Percentiles rank a stretch among this genome's conserved stretches.
Conservation (phyloP, 2,113 vertebrate species). For the Procavia capensis region DNA sequence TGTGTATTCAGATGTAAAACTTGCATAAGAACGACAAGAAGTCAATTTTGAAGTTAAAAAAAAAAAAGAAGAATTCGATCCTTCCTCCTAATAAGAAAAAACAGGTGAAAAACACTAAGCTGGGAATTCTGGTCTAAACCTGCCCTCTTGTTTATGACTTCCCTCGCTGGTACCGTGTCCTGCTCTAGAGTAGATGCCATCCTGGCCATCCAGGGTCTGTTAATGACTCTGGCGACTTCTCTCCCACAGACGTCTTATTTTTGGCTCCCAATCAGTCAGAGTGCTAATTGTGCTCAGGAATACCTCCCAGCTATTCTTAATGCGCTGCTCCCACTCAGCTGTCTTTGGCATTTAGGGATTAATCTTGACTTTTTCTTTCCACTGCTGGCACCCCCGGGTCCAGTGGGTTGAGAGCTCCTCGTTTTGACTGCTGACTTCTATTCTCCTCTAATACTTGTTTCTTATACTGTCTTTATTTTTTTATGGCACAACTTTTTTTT, state of each 20-base stretch:
- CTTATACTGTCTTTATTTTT: not conserved
- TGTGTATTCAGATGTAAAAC: not conserved
- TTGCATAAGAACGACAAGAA: slow-evolving; percentile 8
- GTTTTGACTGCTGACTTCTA: not conserved
- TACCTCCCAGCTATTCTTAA: not conserved
- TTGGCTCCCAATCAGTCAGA: not conserved
- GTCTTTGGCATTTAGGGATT: not conserved
- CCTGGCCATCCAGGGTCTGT: not conserved
- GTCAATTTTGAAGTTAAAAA: slow-evolving; percentile 35
- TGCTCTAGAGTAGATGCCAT: not conserved
- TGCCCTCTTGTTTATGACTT: not conserved
- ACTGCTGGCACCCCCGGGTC: not conserved
- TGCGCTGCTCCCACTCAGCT: not conserved
- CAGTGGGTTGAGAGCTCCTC: not conserved
- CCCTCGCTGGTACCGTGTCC: not conserved
- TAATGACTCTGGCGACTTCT: not conserved
- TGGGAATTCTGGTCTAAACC: not conserved
- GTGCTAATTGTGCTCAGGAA: slow-evolving; percentile 54
- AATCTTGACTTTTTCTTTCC: not conserved
- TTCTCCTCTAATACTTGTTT: not conserved
- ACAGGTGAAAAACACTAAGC: not conserved
- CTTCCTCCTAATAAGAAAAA: slow-evolving; percentile 29
- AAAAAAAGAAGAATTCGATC: not conserved
- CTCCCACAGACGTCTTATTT: not conserved
- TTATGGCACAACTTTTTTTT: not conserved